Evolutionary conservation across 2,113 vertebrate genomes (phyloP), one percentile per base, ranked within the genome.

Genomic region (Maccullochella peelii): DNA sequence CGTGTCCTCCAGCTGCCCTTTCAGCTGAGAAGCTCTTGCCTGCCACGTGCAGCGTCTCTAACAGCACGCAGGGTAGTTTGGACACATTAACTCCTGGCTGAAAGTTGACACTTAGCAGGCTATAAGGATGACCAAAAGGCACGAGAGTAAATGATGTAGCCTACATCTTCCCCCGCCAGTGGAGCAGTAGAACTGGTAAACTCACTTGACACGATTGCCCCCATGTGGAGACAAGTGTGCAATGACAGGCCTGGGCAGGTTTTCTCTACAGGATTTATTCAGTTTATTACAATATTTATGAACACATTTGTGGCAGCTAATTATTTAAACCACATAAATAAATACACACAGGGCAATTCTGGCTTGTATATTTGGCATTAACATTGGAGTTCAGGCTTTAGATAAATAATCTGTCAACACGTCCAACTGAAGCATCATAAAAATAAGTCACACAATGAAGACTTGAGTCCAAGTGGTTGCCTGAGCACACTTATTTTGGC

Each of bases 1-100:
- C 30, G n/a, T 52, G 83, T 82, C 85, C 77, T 83, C 70, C 77
- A 74, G 84, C 68, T 89, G 87, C 85, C 83, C 88, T 89, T 90
- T 90, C 81, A 42, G 49, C 23, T 6, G 21, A 62, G 33, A 18
- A 18, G 15, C 12, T 36, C 62, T 65, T 61, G 20, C 70, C 79
- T 73, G 61, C 36, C 47, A 15, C 58, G 33, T 77, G 50, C n/a
- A 15, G 23, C 27, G 67, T 70, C 55, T 90, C 38, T 57, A 57
- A 73, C 81, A 72, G 65, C 55, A 47, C 77, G 50, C 47, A 67
- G 62, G n/a, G n/a, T 25, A 72, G 11, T 78, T 70, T 69, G 63
- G 74, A 75, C 69, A 68, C 66, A 82, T 86, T 20, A 86, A 76
- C 69, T 66, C 59, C 10, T 52, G 25, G 6, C 82, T 68, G 2